phyloP scores from a whole-genome alignment of 2,888 invertebrate species.

The Aphrophora alni region DNA sequence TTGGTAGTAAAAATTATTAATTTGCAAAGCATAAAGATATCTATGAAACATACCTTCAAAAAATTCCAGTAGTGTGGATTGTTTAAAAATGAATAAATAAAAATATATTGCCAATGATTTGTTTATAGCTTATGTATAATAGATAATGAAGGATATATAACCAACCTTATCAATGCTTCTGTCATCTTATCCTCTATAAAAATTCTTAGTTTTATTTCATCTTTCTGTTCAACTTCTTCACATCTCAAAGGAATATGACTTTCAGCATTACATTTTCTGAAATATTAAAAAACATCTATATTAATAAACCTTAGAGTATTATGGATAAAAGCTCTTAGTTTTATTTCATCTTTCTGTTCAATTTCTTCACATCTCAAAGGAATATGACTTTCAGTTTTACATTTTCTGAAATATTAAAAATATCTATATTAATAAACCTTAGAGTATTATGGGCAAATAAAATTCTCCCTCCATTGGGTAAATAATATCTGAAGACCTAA shows the following conservation, averaged over 20 bases:
- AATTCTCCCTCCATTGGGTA: not conserved
- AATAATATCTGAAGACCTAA: not conserved
- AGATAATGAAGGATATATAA: no score
- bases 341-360: constrained; percentile 58
- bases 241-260: constrained; percentile 63
- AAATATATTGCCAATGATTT: no score
- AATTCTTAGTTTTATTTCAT: constrained; percentile 57
- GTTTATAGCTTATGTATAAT: no score
- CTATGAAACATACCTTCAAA: no score
- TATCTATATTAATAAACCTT: not conserved
- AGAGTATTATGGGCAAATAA: constrained; percentile 57
- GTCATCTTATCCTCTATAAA: constrained; percentile 65
- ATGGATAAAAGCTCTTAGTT: constrained; percentile 59
- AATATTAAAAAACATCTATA: constrained; percentile 31
- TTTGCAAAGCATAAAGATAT: no score
- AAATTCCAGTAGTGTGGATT: no score
- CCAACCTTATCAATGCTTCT: constrained; percentile 57
- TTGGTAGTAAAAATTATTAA: no score
- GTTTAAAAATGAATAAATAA: no score
- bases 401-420: constrained; percentile 55
- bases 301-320: not conserved
- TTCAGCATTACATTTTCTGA: constrained; percentile 59
- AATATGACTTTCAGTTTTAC: constrained; percentile 62
- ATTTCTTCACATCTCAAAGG: constrained; percentile 62
- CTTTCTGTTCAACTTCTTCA: constrained; percentile 59